Evolutionary conservation across 1,140 invertebrate species (phyloP).

Genomic region (Hormaphis cornu): DNA sequence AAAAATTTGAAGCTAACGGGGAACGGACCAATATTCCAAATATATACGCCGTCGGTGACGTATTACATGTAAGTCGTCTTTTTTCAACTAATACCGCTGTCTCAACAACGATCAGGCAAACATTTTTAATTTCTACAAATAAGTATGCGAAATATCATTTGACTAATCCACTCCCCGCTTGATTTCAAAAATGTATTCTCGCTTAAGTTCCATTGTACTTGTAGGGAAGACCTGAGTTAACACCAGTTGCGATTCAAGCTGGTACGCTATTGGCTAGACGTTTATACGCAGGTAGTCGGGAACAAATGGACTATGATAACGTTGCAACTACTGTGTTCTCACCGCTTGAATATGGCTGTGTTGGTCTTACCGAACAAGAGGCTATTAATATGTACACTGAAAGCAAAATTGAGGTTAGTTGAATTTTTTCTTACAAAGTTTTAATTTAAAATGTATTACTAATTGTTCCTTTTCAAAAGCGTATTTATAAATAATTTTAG

Average conservation of each 20-base stretch:
- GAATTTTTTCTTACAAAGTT: no score
- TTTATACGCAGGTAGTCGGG: constrained; percentile 51
- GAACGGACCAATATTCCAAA: constrained; percentile 81
- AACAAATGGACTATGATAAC: constrained; percentile 79
- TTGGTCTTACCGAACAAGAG: constrained; percentile 86
- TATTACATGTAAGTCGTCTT: constrained; percentile 70
- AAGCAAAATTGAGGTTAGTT: constrained; percentile 54
- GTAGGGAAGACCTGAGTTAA: constrained; percentile 84
- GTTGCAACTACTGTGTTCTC: constrained; percentile 96
- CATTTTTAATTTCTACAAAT: no score
- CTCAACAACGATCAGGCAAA: no score
- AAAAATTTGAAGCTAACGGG: constrained; percentile 57
- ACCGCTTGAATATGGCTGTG: constrained; percentile 89
- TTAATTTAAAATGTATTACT: no score
- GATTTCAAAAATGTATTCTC: no score
- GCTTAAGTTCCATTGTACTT: no score
- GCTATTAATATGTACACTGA: constrained; percentile 59
- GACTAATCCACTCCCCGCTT: no score
- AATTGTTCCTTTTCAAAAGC: no score
- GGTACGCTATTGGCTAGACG: constrained; percentile 74
- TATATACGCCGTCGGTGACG: constrained; percentile 93
- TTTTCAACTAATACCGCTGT: no score
- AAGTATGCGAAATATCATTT: no score
- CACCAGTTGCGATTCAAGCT: constrained; percentile 92
- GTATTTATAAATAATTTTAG: no score